Evolutionary conservation across 2,113 vertebrate genomes (phyloP), one percentile per base, ranked within the genome.

Genomic region (Eupsittula cactorum): DNA sequence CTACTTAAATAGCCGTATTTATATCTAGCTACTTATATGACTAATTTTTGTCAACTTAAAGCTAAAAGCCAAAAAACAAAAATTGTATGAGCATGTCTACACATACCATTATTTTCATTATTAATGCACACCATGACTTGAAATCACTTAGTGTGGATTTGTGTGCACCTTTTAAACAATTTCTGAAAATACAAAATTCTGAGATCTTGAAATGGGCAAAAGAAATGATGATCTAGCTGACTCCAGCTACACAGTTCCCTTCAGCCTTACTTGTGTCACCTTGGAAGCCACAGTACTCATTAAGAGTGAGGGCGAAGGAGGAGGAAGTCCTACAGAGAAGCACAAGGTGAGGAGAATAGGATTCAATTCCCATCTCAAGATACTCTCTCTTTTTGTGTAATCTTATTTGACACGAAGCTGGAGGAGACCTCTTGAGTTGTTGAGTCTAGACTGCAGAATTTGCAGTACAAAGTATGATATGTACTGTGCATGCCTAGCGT

Each of bases 241-340:
- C n/a, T 75, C 42, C 44, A 78, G 37, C 19, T 67, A 37, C 9
- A 49, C 9, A 44, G 18, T 68, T 75, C 75, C 47, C 24, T 87
- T 59, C 55, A 81, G 13, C 9, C 37, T 44, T 62, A 19, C 14
- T 79, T 75, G 50, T 69, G 23, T 79, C 25, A 49, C n/a, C 9
- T 70, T 59, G 44, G 28, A 85, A 79, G 13, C 47, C 75, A 82
- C 33, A 63, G 35, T 4, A 0, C 44, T 20, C 19, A 3, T 67
- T 71, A 74, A 73, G 31, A 62, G 17, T 9, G 13, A 10, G 7
- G 5, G 8, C 2, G 0, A 1, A 13, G 10, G 6, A 9, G 53
- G 7, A 7, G 20, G 28, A 23, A 49, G 24, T 39, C 46, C 49
- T 55, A 20, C 41, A 47, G 59, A 49, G 35, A 84, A 86, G 37